Conservation (phyloP, 2,113 vertebrate species). For the Camelus bactrianus region DNA sequence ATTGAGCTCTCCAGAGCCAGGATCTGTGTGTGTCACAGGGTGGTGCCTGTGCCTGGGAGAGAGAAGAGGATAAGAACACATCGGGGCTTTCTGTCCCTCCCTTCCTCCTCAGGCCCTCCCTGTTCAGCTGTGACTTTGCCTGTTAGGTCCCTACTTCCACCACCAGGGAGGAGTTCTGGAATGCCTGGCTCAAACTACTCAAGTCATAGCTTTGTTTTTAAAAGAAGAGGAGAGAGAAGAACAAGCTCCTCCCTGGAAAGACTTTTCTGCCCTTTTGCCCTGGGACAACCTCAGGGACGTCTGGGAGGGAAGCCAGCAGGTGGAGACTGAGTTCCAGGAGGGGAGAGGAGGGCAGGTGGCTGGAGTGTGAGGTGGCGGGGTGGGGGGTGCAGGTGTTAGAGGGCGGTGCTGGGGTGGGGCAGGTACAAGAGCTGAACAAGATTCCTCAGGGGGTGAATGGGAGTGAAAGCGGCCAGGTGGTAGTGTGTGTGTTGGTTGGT, state of each 20-base stretch:
- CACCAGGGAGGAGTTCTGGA: not conserved
- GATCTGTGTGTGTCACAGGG: rapidly evolving
- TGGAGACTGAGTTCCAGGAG: not conserved
- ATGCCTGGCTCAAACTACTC: not conserved
- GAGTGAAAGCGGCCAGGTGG: not conserved
- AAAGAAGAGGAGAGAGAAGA: not conserved
- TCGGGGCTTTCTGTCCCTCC: not conserved
- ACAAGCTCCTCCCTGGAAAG: not conserved
- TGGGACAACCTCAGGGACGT: not conserved
- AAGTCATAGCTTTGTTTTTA: not conserved
- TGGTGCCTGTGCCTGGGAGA: not conserved
- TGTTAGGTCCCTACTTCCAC: not conserved
- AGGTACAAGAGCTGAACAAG: not conserved
- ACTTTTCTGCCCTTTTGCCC: not conserved
- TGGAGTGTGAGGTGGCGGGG: not conserved
- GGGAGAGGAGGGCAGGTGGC: not conserved
- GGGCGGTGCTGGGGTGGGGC: not conserved
- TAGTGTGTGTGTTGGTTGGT: not conserved
- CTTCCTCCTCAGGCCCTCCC: not conserved
- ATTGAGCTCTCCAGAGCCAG: not conserved
- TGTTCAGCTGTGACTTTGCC: not conserved
- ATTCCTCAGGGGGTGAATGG: not conserved
- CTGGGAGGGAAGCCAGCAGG: not conserved
- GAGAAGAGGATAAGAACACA: not conserved
- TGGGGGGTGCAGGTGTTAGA: not conserved